These are phyloP conservation scores for Hyaena hyaena DNA, from an alignment of 2,113 vertebrate species.

Conservation along the genomic window DNA sequence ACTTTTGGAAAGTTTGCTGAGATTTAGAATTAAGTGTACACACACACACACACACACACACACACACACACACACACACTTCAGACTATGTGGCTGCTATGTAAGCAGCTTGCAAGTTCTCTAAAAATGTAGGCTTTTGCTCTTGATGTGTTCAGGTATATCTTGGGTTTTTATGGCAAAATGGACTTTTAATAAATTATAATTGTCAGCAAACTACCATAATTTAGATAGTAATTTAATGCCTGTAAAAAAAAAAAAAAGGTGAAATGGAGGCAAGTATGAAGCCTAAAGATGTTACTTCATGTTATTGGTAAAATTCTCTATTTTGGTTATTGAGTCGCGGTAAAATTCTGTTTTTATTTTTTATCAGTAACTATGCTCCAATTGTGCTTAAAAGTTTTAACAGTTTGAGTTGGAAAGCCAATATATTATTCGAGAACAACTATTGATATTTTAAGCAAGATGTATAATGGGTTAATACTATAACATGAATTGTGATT, in stretches of 20 bases:
- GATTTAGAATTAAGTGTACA: neutral
- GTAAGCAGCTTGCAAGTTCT: neutral
- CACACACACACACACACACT: neutral
- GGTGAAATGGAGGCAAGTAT: neutral
- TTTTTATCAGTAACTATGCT: neutral
- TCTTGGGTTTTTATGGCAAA: neutral
- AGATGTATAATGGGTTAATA: neutral
- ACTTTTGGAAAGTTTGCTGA: neutral
- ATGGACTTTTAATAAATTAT: neutral
- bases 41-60: neutral
- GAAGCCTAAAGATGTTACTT: neutral
- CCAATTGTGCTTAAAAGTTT: neutral
- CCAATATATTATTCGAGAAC: neutral
- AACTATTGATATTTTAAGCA: neutral
- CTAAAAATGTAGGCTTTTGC: neutral
- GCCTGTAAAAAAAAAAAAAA: neutral
- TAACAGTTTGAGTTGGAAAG: neutral
- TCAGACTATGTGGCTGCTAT: neutral
- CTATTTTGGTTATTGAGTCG: neutral
- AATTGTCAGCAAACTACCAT: neutral
- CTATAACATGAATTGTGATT: neutral
- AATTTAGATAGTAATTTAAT: neutral
- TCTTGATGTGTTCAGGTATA: neutral
- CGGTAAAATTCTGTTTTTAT: neutral
- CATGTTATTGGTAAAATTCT: neutral